phyloP scores from a whole-genome alignment of 2,888 invertebrate species.

The Tiliacea citrago region DNA sequence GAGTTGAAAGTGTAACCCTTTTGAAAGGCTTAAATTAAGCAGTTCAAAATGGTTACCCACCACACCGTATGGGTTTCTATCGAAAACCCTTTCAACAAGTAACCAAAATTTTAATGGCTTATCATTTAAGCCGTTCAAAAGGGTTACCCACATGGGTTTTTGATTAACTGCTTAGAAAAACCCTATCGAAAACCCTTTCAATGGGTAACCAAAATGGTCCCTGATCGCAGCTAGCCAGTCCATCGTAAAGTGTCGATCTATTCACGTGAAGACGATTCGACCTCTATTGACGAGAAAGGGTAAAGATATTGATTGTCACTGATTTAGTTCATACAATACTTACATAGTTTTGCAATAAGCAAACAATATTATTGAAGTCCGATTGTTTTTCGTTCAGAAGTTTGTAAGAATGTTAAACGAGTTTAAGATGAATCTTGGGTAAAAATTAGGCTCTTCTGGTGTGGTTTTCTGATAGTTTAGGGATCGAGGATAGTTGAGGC shows the following conservation, averaged over 20 bases:
- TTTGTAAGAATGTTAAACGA: background rate
- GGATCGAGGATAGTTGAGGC: background rate
- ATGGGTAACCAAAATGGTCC: too few relatives aligned
- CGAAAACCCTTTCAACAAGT: too few relatives aligned
- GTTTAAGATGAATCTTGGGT: background rate
- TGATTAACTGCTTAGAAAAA: too few relatives aligned
- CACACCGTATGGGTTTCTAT: too few relatives aligned
- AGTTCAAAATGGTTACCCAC: too few relatives aligned
- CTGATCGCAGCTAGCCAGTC: background rate
- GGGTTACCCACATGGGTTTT: too few relatives aligned
- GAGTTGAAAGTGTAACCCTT: too few relatives aligned
- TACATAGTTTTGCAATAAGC: conserved; percentile 36
- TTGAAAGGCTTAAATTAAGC: too few relatives aligned
- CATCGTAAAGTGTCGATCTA: conserved; percentile 19
- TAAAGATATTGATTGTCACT: conserved; percentile 57
- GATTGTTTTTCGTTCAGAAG: background rate
- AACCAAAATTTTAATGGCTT: too few relatives aligned
- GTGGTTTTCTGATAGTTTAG: background rate
- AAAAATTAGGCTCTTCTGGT: background rate
- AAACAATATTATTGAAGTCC: conserved; percentile 12
- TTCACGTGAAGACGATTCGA: conserved; percentile 47
- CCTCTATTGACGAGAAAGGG: conserved; percentile 58
- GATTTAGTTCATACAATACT: conserved; percentile 53
- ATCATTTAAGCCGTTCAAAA: too few relatives aligned
- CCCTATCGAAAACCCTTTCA: too few relatives aligned